Base-by-base conservation (phyloP, 2,113 vertebrate genomes). In the Actenoides lindsayi region DNA sequence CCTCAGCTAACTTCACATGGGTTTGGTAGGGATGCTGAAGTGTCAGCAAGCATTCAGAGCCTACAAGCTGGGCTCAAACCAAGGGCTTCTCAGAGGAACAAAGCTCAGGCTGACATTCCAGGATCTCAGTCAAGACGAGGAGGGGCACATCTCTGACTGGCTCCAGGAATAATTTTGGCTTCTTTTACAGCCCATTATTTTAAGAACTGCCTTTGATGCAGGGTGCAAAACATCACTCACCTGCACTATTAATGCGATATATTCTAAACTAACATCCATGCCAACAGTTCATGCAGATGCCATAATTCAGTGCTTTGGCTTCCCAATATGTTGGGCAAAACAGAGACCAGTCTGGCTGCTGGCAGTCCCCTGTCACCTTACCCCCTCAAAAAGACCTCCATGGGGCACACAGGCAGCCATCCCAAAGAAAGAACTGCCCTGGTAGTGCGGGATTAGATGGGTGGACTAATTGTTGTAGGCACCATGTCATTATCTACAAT, bases 401-500 rank as follows among this genome's bases (percentile, higher is more conserved):
- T 15, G 48, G 25, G 65, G 51, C 39, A 50, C 67, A 33, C 21
- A 48, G 67, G 44, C 37, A 76, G 13, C 48, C 57, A 48, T 27
- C 17, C 41, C 46, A 35, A 39, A 67, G 87, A 79, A 77, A 35
- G 41, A 90, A 57, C 64, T 57, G 91, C 85, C 65, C 57, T 33
- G 62, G 78, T 33, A 90, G 56, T 24, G 44, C 24, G 53, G 93
- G 93, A 94, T 97, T 96, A 85, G 93, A 13, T 4, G 69, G 79
- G 92, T 83, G 94, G 95, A 94, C 83, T 78, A 77, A 93, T 93
- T 91, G 79, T 89, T 48, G 88, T 57, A 83, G 69, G 81, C 94
- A 95, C 71, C 69, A 4, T 93, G 94, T 94, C 89, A 97, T 98
- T 98, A 98, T 78, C 89, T 88, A 74, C 91, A 86, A 97, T 97